Conservation (phyloP, 1,140 invertebrate genomes). For the Sarcophaga bullata region DNA sequence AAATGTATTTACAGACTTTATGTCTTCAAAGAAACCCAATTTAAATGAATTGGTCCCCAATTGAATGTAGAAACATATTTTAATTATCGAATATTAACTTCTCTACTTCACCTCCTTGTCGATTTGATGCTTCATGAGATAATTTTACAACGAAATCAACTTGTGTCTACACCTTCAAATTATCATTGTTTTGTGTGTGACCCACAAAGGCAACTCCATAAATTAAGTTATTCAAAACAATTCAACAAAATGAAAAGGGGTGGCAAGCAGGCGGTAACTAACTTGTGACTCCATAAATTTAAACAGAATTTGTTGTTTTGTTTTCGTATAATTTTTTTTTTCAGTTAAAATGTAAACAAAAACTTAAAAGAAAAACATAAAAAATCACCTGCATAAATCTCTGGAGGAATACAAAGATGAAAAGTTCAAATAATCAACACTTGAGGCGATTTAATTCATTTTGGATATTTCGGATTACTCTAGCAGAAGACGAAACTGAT, state of each 20-base stretch:
- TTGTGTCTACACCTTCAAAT: no score
- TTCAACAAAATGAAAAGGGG: neutral
- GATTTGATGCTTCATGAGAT: no score
- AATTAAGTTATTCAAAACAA: constrained; percentile 7
- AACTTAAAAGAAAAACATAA: neutral
- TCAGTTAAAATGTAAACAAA: constrained; percentile 4
- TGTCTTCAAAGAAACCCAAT: no score
- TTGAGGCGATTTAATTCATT: neutral
- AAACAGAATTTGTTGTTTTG: neutral
- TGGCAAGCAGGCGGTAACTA: neutral
- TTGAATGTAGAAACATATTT: no score
- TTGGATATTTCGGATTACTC: neutral
- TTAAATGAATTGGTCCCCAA: no score
- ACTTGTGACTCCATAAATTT: neutral
- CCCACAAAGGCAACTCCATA: neutral
- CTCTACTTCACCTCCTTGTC: no score
- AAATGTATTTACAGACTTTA: no score
- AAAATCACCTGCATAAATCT: neutral
- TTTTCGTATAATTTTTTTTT: neutral
- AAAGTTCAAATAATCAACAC: constrained; percentile 1
- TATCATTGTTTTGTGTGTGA: neutral
- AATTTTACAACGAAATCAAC: no score
- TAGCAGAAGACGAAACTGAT: neutral
- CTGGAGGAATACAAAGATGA: neutral
- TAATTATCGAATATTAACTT: no score